Base-by-base conservation (phyloP, 2,888 invertebrate genomes). In the Sinotaia quadrata region DNA sequence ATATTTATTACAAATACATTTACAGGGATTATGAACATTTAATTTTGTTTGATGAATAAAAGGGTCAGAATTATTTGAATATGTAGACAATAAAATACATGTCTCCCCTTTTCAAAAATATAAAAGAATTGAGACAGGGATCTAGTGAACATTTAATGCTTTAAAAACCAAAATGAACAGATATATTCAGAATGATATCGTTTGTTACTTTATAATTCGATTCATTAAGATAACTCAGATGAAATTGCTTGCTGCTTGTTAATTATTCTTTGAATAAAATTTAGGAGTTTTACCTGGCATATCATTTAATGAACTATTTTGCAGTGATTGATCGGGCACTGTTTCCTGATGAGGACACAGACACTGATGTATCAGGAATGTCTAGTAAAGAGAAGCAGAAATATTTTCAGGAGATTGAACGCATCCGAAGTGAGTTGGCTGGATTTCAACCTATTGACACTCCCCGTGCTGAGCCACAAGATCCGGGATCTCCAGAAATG, bases 401-500 rank as follows among this genome's bases (percentile, higher is more conserved):
- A 57, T 84, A 85, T 68, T 76, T 84, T 37, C 79, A 82, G 67
- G 83, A 86, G 68, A 84, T 86, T 18, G 81, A 86, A 71, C 72
- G 85, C 49, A 84, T 85, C 67, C 78, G 81, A 29, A 78, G 79
- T 62, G 85, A 86, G 74, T 76, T 85, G 44, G 80, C 83, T 2
- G 87, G 85, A 24, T 87, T 87, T 72, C 84, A 83, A 66, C 86
- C 87, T 29, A 87, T 87, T 29, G 81, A 83, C 41, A 80, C 79
- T 21, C 82, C 83, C 0, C 78, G 78, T 76, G 56, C 68, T 8
- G 81, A 78, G 29, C 75, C 78, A 5, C 77, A 71, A n/a, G 72
- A 71, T 15, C 67, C 68, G 21, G 71, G 62, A 29, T 72, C 74
- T 3, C 75, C 75, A 24, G 75, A 75, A 60, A 71, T 72, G 74